Conservation (phyloP, 2,888 invertebrate species). For the Meiosimyza platycephala region DNA sequence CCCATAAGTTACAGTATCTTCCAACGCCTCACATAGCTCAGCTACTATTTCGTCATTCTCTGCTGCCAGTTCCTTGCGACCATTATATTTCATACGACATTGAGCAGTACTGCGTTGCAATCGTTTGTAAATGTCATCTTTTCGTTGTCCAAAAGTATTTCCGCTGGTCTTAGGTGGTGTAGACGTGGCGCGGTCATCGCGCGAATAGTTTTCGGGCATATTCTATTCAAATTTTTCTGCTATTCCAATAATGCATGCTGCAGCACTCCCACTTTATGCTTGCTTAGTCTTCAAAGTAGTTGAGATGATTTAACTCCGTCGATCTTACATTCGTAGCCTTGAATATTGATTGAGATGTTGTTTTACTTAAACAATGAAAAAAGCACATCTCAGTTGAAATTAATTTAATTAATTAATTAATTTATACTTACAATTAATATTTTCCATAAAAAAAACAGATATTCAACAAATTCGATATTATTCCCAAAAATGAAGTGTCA, state of each 20-base stretch:
- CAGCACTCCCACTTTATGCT: too few species aligned
- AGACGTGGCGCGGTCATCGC: slow-evolving; percentile 28
- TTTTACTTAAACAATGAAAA: too few species aligned
- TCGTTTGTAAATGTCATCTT: slow-evolving; percentile 61
- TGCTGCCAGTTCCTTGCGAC: slow-evolving; percentile 89
- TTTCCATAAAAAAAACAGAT: too few species aligned
- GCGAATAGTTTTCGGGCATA: slow-evolving; percentile 48
- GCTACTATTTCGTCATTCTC: slow-evolving; percentile 77
- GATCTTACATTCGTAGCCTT: too few species aligned
- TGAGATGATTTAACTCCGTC: not conserved
- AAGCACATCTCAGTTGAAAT: too few species aligned
- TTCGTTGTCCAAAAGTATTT: slow-evolving; percentile 54
- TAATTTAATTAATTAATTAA: too few species aligned
- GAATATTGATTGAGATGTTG: too few species aligned
- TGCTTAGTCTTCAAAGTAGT: not conserved
- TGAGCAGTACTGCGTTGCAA: slow-evolving; percentile 57
- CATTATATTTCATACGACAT: slow-evolving; percentile 88
- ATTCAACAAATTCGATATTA: too few species aligned
- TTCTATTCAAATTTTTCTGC: slow-evolving; percentile 9
- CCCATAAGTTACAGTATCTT: slow-evolving; percentile 83
- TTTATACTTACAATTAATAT: too few species aligned
- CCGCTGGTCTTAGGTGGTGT: slow-evolving; percentile 49
- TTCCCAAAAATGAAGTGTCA: too few species aligned
- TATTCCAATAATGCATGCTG: not conserved
- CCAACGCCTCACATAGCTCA: slow-evolving; percentile 79